Percentiles rank a stretch among this genome's conserved stretches.
Evolutionary conservation across 2,888 invertebrate species (phyloP).

Genomic region (Spodoptera littoralis): DNA sequence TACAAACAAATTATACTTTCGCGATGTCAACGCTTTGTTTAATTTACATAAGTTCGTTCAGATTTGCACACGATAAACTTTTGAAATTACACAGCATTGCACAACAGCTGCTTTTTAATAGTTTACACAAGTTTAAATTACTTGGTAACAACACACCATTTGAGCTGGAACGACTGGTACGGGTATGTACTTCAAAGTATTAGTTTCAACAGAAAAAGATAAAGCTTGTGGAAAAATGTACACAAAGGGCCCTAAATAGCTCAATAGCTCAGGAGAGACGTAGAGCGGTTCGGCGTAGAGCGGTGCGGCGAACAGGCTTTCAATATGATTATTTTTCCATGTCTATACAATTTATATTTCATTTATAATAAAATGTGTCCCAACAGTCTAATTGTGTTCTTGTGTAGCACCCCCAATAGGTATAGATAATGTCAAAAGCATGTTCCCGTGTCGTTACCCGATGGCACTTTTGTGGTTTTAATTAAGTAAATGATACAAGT

Average conservation of each 20-base stretch:
- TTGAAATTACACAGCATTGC: not conserved
- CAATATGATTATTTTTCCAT: slow-evolving; percentile 68
- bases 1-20: slow-evolving; percentile 29
- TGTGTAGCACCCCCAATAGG: slow-evolving; percentile 44
- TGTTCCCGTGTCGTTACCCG: slow-evolving; percentile 49
- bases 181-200: not conserved
- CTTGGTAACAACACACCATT: too few species aligned
- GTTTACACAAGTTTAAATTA: not conserved
- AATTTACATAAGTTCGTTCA: slow-evolving; percentile 8
- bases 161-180: not conserved
- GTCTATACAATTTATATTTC: slow-evolving; percentile 60
- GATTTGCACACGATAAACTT: slow-evolving; percentile 16
- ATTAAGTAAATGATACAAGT: slow-evolving; percentile 65
- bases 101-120: slow-evolving; percentile 1
- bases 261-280: slow-evolving; percentile 28
- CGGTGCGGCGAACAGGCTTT: slow-evolving; percentile 54
- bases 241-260: too few species aligned
- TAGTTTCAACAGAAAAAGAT: not conserved
- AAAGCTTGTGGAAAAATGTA: too few species aligned
- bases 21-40: slow-evolving; percentile 22
- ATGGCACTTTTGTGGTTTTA: slow-evolving; percentile 60
- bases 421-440: slow-evolving; percentile 59
- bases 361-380: slow-evolving; percentile 64
- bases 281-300: slow-evolving; percentile 14
- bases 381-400: slow-evolving; percentile 60